Base-by-base conservation (phyloP, 2,113 vertebrate species). In the Collichthys lucidus region DNA sequence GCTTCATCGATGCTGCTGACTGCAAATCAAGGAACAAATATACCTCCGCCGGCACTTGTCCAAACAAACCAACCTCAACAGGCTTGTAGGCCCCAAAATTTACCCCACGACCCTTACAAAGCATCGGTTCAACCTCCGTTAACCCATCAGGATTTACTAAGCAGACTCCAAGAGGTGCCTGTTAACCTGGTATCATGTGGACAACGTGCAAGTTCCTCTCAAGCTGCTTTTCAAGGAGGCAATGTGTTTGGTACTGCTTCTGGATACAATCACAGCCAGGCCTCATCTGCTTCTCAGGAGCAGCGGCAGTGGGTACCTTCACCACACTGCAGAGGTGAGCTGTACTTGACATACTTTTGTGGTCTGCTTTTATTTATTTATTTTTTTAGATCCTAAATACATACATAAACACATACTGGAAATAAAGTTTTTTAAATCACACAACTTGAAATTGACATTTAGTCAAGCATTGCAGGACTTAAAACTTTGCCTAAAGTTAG, bases 241-340 rank as follows among this genome's bases (percentile, higher is more conserved):
- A 24, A 11, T 24, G 4, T 74, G 61, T 69, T 79, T 0, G 10
- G 55, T 47, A 40, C 22, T 0, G 59, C 67, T 1, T 17, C 50
- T 35, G 69, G 64, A 55, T 46, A 67, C 67, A 3, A 47, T 61
- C 75, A 77, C n/a, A 82, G 44, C 55, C 79, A 17, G 0, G 50
- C 42, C 8, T 73, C 84, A 8, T 56, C 79, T 15, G 26, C 73
- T 1, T 50, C 82, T 62, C 86, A 73, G 69, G 74, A 67, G 71
- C 76, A 68, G 56, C n/a, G 0, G 40, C 85, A 78, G 71, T 88
- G 88, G 90, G 64, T 31, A 0, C 47, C 84, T 8, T 59, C 84
- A 11, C 55, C 78, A 20, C 61, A 53, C 14, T 64, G 64, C 56
- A 56, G 61, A 0, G 84, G 92, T 91, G 67, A 89, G 80, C 0